Evolutionary conservation across 2,888 invertebrate species (phyloP).

Genomic region (Papilio gigon): DNA sequence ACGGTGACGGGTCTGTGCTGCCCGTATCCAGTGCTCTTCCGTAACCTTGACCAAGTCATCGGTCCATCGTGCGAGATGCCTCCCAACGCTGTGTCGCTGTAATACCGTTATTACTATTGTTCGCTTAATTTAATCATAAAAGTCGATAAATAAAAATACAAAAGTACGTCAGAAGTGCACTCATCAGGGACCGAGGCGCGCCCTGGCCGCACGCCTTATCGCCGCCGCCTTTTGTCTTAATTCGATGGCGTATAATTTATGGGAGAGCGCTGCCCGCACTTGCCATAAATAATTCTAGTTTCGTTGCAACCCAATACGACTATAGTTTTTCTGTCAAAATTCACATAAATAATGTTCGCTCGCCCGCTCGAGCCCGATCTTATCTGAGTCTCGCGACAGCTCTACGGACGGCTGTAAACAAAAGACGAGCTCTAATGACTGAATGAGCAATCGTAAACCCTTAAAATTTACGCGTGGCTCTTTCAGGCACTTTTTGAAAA

Average conservation of each 20-base stretch:
- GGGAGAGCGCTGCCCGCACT: slow-evolving; percentile 61
- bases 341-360: slow-evolving; percentile 78
- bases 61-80: no score
- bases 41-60: no score
- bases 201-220: slow-evolving; percentile 72
- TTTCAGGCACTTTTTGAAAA: slow-evolving; percentile 75
- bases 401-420: slow-evolving; percentile 77
- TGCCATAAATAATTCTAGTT: slow-evolving; percentile 77
- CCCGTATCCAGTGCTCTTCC: no score
- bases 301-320: slow-evolving; percentile 60
- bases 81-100: no score
- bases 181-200: slow-evolving; percentile 71
- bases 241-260: slow-evolving; percentile 77
- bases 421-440: slow-evolving; percentile 76
- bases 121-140: slow-evolving; percentile 7
- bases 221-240: slow-evolving; percentile 77
- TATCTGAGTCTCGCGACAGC: slow-evolving; percentile 69
- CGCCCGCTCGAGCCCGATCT: slow-evolving; percentile 64
- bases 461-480: slow-evolving; percentile 78
- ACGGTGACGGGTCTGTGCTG: no score
- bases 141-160: slow-evolving; percentile 18
- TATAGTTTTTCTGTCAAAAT: slow-evolving; percentile 74
- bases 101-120: not conserved
- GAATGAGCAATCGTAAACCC: slow-evolving; percentile 79
- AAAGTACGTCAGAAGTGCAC: slow-evolving; percentile 62